Evolutionary conservation across 2,797 vertebrate genomes (phyloP).

Genomic region (Todus mexicanus): DNA sequence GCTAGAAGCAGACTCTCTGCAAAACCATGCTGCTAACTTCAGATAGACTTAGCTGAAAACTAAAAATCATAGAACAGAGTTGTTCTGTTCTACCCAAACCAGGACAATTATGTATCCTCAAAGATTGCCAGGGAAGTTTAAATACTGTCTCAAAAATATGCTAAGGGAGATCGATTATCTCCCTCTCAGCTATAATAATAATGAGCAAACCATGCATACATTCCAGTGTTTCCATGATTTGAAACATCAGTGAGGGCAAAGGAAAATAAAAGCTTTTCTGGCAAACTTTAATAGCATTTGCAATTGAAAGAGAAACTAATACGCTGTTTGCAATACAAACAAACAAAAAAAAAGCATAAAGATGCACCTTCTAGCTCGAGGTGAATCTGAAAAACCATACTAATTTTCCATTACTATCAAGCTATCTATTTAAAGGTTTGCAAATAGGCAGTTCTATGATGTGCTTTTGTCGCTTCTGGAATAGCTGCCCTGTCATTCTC

Average conservation of each 20-base stretch:
- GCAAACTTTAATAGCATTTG: not conserved
- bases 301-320: not conserved
- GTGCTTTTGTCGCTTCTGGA: not conserved
- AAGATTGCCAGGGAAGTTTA: not conserved
- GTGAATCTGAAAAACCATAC: not conserved
- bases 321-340: not conserved
- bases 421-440: not conserved
- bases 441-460: not conserved
- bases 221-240: not conserved
- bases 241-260: not conserved
- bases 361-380: not conserved
- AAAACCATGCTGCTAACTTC: too few species aligned
- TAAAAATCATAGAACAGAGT: too few species aligned
- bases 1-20: too few species aligned
- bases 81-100: too few species aligned
- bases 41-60: too few species aligned
- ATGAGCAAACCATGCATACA: not conserved
- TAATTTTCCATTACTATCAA: not conserved
- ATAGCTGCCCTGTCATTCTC: not conserved
- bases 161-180: not conserved
- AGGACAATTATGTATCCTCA: not conserved
- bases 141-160: not conserved
- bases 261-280: not conserved
- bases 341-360: not conserved
- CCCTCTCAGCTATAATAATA: not conserved